These are phyloP conservation scores for Eulemur coronatus DNA, from an alignment of 2,797 vertebrate genomes.

Conservation along the genomic window DNA sequence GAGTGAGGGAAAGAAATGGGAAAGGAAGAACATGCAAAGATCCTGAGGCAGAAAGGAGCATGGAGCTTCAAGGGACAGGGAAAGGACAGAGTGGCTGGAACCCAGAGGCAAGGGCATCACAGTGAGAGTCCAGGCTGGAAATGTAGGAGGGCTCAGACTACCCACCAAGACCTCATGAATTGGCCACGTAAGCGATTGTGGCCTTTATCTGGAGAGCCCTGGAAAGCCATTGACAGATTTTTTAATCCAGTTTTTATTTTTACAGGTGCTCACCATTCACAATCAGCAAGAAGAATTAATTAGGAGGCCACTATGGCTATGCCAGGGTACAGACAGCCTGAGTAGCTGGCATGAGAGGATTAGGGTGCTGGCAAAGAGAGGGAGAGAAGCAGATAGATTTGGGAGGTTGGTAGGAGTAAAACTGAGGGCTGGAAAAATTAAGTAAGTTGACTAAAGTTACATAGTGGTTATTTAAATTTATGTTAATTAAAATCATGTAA, in stretches of 20 bases:
- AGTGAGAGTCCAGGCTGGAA: neutral
- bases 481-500: neutral
- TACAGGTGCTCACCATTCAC: neutral
- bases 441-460: neutral
- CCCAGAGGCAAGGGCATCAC: neutral
- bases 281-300: neutral
- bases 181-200: neutral
- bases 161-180: neutral
- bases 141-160: neutral
- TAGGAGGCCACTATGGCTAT: neutral
- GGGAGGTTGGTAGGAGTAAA: neutral
- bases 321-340: neutral
- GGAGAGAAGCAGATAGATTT: neutral
- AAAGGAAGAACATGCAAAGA: neutral
- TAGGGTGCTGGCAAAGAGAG: neutral
- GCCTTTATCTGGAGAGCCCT: neutral
- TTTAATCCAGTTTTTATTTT: neutral
- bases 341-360: neutral
- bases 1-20: neutral
- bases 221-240: neutral
- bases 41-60: neutral
- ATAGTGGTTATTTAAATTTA: neutral
- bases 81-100: neutral
- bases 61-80: neutral
- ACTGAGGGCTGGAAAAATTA: neutral